phyloP scores from a whole-genome alignment of 2,797 vertebrate species.

The Cottoperca gobio region DNA sequence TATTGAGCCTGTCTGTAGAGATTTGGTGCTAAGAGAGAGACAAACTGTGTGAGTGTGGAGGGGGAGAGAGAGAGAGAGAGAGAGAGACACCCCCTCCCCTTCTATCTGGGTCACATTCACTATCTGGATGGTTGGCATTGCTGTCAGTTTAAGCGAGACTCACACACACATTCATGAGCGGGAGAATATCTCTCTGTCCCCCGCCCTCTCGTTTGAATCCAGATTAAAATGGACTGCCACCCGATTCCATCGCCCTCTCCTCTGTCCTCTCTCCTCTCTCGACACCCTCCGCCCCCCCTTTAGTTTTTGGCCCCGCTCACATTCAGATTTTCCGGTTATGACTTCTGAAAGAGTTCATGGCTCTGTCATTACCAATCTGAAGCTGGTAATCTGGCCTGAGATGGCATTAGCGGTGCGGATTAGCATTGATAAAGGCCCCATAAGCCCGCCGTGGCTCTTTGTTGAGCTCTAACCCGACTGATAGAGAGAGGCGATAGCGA shows the following conservation, averaged over 20 bases:
- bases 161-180: conserved; percentile 39
- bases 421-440: conserved; percentile 85
- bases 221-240: conserved; percentile 78
- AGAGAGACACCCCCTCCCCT: conserved; percentile 14
- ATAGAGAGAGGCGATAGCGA: conserved; percentile 66
- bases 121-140: conserved; percentile 65
- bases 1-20: conserved; percentile 39
- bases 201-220: conserved; percentile 57
- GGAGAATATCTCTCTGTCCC: conserved; percentile 42
- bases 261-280: conserved; percentile 11
- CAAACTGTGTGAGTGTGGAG: conserved; percentile 9
- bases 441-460: conserved; percentile 84
- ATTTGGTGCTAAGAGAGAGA: conserved; percentile 38
- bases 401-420: conserved; percentile 84
- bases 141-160: conserved; percentile 64
- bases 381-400: conserved; percentile 85
- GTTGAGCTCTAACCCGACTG: conserved; percentile 76
- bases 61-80: conserved; percentile 8
- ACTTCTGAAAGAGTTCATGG: conserved; percentile 83
- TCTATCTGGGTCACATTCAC: conserved; percentile 77
- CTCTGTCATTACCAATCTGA: conserved; percentile 85
- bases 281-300: not conserved
- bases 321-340: conserved; percentile 79
- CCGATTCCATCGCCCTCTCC: conserved; percentile 56
- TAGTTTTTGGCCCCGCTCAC: conserved; percentile 46